phyloP scores from a whole-genome alignment of 2,888 invertebrate genomes.

The Epirrhoe tristata region DNA sequence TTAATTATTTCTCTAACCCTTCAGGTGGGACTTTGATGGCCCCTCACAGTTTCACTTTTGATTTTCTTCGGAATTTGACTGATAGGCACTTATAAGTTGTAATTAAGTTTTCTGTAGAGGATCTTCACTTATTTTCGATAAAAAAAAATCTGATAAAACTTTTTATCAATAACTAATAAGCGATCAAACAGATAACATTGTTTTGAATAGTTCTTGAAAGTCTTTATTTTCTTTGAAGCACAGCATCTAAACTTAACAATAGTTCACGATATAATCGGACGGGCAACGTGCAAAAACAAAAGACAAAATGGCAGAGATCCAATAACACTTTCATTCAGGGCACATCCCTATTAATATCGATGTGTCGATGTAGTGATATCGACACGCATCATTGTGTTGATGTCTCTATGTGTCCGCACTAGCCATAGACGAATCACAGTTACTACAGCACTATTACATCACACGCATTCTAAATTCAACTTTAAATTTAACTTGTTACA shows the following conservation, averaged over 20 bases:
- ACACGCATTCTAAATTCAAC: constrained; percentile 1
- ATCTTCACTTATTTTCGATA: constrained; percentile 36
- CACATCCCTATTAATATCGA: constrained; percentile 45
- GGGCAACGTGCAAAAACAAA: constrained; percentile 35
- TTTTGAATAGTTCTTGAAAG: background rate
- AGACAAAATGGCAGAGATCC: constrained; percentile 47
- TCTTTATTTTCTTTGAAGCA: constrained; percentile 13
- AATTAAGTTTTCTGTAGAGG: constrained; percentile 55
- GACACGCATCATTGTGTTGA: constrained; percentile 28
- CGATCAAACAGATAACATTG: background rate
- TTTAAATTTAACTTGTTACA: background rate
- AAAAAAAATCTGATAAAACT: constrained; percentile 28
- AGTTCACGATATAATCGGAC: constrained; percentile 18
- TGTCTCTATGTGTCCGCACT: constrained; percentile 14
- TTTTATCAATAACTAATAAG: constrained; percentile 7
- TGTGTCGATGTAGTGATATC: constrained; percentile 31
- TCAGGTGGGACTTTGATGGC: constrained; percentile 68
- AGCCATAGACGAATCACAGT: constrained; percentile 10
- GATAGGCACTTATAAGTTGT: constrained; percentile 62
- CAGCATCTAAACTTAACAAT: constrained; percentile 29
- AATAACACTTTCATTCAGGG: constrained; percentile 49
- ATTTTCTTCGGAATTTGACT: constrained; percentile 59
- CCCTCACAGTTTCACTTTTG: constrained; percentile 58
- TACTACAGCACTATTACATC: background rate
- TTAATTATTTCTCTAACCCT: constrained; percentile 79